Conservation (phyloP, 2,888 invertebrate species). For the Ormyrus thymus region DNA sequence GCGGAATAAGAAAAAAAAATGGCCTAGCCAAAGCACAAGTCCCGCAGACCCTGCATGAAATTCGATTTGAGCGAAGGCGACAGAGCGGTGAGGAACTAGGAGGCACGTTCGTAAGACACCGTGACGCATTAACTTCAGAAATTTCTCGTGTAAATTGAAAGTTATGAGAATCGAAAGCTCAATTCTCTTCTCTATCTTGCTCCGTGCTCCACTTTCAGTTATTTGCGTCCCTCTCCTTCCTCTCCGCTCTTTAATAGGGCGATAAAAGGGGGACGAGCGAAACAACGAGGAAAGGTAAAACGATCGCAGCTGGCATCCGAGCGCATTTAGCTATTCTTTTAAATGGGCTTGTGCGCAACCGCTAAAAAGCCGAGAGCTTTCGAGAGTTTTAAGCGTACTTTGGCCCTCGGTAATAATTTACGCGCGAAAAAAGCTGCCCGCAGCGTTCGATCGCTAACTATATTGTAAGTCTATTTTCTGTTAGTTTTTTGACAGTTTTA, state of each 20-base stretch:
- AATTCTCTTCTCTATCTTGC: not conserved
- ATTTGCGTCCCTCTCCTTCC: not conserved
- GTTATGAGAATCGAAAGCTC: conserved; percentile 32
- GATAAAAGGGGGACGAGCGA: not conserved
- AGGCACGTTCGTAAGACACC: conserved; percentile 7
- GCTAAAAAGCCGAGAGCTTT: not conserved
- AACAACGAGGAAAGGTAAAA: not conserved
- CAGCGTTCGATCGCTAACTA: too few relatives aligned
- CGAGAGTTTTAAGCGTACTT: not conserved
- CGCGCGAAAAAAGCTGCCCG: too few relatives aligned
- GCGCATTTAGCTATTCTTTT: not conserved
- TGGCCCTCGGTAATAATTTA: not conserved
- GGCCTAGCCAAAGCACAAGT: not conserved
- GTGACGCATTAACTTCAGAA: conserved; percentile 22
- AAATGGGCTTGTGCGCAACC: not conserved
- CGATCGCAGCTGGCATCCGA: not conserved
- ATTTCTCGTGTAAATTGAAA: conserved; percentile 34
- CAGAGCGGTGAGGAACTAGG: too few relatives aligned
- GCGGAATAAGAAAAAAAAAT: not conserved
- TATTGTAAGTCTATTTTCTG: too few relatives aligned
- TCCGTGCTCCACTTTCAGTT: conserved; percentile 7
- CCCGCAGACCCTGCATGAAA: conserved; percentile 7
- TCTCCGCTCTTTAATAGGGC: not conserved
- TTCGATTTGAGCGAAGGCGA: conserved; percentile 14
- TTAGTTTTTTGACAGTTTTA: too few relatives aligned